Evolutionary conservation across 2,797 vertebrate genomes (phyloP).

Genomic region (Poeciliopsis turneri): DNA sequence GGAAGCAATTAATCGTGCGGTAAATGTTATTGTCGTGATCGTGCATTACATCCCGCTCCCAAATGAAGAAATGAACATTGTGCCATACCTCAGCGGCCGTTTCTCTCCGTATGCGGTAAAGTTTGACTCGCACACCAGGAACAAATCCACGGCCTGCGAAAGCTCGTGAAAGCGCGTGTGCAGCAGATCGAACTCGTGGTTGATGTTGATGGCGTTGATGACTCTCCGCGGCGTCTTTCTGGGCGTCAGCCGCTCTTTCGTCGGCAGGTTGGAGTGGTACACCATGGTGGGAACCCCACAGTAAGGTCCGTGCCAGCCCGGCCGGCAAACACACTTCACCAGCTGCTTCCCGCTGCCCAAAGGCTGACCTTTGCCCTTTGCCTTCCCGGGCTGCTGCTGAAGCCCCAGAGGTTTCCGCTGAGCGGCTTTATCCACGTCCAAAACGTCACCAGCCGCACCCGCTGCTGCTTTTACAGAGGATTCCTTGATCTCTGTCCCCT

Average conservation of each 20-base stretch:
- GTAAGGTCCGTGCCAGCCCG: conserved; percentile 97
- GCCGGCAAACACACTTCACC: conserved; percentile 93
- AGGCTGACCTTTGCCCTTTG: conserved; percentile 65
- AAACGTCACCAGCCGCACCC: conserved; percentile 24
- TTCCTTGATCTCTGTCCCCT: conserved; percentile 87
- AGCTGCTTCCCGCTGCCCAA: conserved; percentile 71
- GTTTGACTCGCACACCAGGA: conserved; percentile 96
- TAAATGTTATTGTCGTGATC: too few relatives aligned
- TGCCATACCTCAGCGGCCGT: conserved; percentile 82
- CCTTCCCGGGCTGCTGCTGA: conserved; percentile 60
- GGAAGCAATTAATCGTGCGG: too few relatives aligned
- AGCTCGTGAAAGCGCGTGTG: conserved; percentile 94
- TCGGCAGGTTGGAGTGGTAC: conserved; percentile 96
- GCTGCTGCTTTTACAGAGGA: conserved; percentile 57
- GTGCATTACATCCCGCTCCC: background rate
- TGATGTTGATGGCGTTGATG: conserved; percentile 96
- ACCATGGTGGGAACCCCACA: conserved; percentile 98
- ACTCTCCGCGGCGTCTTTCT: conserved; percentile 88
- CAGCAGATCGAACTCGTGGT: conserved; percentile 97
- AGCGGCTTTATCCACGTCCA: conserved; percentile 28
- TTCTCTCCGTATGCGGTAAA: conserved; percentile 96
- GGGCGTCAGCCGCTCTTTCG: conserved; percentile 92
- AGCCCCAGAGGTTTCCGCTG: conserved; percentile 73
- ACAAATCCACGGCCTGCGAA: conserved; percentile 89
- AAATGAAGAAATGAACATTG: background rate